These are phyloP conservation scores for Pogonocherus hispidulus DNA, from an alignment of 2,888 invertebrate species.

Conservation along the genomic window DNA sequence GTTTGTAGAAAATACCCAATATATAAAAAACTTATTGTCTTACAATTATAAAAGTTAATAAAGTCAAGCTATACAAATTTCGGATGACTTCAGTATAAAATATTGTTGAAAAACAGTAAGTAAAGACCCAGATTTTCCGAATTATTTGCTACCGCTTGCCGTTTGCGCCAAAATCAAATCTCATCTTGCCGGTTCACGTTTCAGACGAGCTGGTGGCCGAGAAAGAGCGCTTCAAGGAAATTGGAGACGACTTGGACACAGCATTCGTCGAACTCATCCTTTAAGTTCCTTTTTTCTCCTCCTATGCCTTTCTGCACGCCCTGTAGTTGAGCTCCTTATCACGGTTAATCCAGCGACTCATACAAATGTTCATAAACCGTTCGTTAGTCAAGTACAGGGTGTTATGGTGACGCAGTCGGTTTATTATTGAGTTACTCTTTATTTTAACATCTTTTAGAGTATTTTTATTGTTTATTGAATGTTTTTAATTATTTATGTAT, in stretches of 20 bases:
- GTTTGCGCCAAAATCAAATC: neutral
- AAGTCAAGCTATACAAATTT: too few species aligned
- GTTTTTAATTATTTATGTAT: constrained; percentile 47
- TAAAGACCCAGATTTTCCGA: constrained; percentile 44
- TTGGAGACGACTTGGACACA: constrained; percentile 99
- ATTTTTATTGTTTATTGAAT: constrained; percentile 51
- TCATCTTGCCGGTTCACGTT: constrained; percentile 58
- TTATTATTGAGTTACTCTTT: constrained; percentile 34
- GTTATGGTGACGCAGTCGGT: constrained; percentile 18
- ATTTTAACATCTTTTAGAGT: constrained; percentile 37
- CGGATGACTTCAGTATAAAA: too few species aligned
- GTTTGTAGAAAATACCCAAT: too few species aligned
- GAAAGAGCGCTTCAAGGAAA: constrained; percentile 99
- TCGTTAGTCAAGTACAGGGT: constrained; percentile 9
- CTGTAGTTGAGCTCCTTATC: constrained; percentile 25
- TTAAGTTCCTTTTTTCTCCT: constrained; percentile 55
- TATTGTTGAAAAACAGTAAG: too few species aligned
- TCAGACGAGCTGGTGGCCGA: constrained; percentile 95
- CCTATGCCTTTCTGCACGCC: constrained; percentile 12
- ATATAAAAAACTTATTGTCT: too few species aligned
- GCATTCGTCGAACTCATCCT: constrained; percentile 96
- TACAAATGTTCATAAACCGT: constrained; percentile 4
- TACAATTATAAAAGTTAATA: too few species aligned
- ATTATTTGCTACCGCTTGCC: neutral
- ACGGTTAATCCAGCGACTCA: constrained; percentile 37